Evolutionary conservation across 2,113 vertebrate genomes (phyloP).

Genomic region (Catagonus wagneri): DNA sequence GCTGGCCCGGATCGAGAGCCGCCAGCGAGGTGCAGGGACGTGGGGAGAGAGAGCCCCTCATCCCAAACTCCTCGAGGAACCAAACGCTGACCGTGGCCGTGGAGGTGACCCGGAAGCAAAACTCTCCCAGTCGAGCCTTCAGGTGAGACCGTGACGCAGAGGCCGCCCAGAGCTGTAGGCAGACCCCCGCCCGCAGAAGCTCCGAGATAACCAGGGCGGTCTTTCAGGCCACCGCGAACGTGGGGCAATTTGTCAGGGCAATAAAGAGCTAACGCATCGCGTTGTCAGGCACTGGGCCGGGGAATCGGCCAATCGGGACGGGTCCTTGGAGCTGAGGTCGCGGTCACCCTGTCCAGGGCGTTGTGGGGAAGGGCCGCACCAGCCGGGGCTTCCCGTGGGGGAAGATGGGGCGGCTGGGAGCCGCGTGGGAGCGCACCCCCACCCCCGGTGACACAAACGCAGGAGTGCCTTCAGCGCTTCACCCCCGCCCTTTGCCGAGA

Average conservation of each 20-base stretch:
- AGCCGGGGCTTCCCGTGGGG: fast-evolving
- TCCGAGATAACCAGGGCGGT: too few species aligned
- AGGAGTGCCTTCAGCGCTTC: neutral
- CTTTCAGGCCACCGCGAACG: too few species aligned
- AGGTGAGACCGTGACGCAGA: neutral
- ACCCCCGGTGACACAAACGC: fast-evolving
- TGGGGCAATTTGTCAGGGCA: fast-evolving
- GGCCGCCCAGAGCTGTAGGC: neutral
- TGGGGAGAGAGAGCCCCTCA: too few species aligned
- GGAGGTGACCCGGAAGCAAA: too few species aligned
- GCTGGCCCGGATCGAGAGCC: too few species aligned
- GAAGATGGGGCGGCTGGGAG: fast-evolving
- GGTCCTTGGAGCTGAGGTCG: neutral
- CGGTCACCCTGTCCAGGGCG: too few species aligned
- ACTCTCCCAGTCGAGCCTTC: neutral
- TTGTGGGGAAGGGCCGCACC: fast-evolving
- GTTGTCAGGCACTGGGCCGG: fast-evolving
- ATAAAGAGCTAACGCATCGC: fast-evolving
- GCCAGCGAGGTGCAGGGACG: too few species aligned
- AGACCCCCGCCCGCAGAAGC: too few species aligned
- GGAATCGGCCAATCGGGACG: fast-evolving
- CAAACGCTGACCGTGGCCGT: too few species aligned
- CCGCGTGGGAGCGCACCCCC: fast-evolving
- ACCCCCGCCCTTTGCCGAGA: neutral
- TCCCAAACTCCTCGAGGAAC: neutral